Percentiles rank a stretch among this genome's conserved stretches.
Conservation (phyloP, 2,113 vertebrate species). For the Syngnathus floridae region DNA sequence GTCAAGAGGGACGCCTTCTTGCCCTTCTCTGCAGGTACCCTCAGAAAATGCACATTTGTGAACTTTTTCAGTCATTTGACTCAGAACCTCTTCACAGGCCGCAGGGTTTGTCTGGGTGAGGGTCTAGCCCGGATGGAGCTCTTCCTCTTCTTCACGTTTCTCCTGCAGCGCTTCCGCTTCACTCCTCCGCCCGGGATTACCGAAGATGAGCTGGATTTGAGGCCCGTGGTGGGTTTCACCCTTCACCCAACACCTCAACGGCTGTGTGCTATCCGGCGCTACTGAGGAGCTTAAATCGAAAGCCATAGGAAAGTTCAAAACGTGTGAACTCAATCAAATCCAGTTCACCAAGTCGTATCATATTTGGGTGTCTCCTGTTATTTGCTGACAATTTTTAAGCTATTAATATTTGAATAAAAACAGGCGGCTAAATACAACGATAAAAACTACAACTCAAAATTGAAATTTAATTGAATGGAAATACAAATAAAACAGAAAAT, state of each 20-base stretch:
- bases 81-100: slow-evolving; percentile 43
- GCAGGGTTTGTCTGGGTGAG: slow-evolving; percentile 67
- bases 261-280: slow-evolving; percentile 47
- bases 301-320: not conserved
- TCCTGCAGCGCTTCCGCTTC: slow-evolving; percentile 74
- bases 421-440: no score
- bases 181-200: slow-evolving; percentile 59
- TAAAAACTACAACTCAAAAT: no score
- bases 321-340: not conserved
- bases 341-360: no score
- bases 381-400: no score
- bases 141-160: slow-evolving; percentile 71
- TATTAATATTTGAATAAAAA: no score
- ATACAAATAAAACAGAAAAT: not conserved
- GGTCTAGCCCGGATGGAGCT: slow-evolving; percentile 74
- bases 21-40: slow-evolving; percentile 69
- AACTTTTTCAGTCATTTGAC: not conserved
- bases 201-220: slow-evolving; percentile 65
- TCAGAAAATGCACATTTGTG: not conserved
- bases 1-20: slow-evolving; percentile 62
- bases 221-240: slow-evolving; percentile 46
- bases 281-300: not conserved
- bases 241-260: slow-evolving; percentile 40
- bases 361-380: no score
- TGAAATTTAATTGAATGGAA: no score